Conservation (phyloP, 2,113 vertebrate genomes). For the Osmerus eperlanus region DNA sequence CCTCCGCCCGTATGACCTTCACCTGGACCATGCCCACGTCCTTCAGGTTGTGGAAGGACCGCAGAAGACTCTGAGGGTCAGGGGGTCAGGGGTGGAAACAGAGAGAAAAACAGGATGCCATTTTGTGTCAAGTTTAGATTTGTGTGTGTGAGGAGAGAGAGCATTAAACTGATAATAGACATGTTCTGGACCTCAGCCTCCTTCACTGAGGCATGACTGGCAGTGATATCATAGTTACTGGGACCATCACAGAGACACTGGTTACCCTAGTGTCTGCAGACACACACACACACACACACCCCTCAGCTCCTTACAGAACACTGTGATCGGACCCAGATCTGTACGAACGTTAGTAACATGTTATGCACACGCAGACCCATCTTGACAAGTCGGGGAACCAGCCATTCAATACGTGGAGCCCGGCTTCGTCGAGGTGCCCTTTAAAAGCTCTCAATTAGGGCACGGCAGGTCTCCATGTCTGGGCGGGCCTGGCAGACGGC, state of each 20-base stretch:
- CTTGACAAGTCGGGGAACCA: not conserved
- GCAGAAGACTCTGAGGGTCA: conserved; percentile 77
- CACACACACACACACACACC: conserved; percentile 1
- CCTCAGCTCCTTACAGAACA: not conserved
- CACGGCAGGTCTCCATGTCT: not conserved
- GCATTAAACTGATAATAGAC: conserved; percentile 28
- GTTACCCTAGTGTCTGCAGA: not conserved
- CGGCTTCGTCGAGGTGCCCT: not conserved
- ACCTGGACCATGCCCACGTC: conserved; percentile 96
- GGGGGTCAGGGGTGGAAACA: conserved; percentile 28
- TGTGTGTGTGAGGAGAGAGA: conserved; percentile 4
- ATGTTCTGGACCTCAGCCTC: conserved; percentile 25
- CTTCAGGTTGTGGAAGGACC: conserved; percentile 88
- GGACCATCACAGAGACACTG: not conserved
- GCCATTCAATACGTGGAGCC: not conserved
- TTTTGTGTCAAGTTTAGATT: not conserved
- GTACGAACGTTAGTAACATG: not conserved
- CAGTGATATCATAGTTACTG: conserved; percentile 23
- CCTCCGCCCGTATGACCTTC: conserved; percentile 96
- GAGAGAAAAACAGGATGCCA: not conserved
- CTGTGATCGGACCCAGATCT: not conserved
- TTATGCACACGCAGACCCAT: not conserved
- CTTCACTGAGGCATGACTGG: conserved; percentile 31
- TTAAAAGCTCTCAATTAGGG: not conserved
- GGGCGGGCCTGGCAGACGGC: not conserved